Evolutionary conservation across 2,113 vertebrate species (phyloP).

Genomic region (Poeciliopsis turrubarensis): DNA sequence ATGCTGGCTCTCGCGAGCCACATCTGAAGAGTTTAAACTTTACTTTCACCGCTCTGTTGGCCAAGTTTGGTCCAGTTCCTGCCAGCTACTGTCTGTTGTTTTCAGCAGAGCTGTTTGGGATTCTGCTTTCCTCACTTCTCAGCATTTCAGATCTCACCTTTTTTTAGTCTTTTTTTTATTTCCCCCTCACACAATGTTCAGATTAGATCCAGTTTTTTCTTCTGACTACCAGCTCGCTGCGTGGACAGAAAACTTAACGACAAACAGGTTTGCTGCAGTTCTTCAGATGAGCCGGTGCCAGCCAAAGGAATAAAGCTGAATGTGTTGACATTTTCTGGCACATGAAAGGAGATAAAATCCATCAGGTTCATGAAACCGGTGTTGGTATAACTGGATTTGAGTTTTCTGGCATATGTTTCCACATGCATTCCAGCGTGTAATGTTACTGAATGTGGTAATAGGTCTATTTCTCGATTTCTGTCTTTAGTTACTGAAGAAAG

Average conservation of each 20-base stretch:
- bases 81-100: slow-evolving; percentile 8
- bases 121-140: slow-evolving; percentile 16
- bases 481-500: slow-evolving; percentile 30
- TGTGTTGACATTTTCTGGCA: neutral
- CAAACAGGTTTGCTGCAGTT: neutral
- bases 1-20: neutral
- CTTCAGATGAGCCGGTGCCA: neutral
- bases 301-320: too few species aligned
- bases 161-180: slow-evolving; percentile 2
- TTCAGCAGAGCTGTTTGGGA: slow-evolving; percentile 5
- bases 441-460: slow-evolving; percentile 37
- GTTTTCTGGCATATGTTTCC: neutral
- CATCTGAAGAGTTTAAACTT: neutral
- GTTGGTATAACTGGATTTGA: slow-evolving; percentile 40
- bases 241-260: slow-evolving; percentile 17
- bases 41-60: neutral
- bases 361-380: slow-evolving; percentile 4
- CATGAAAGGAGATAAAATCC: neutral
- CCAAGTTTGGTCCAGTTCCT: slow-evolving; percentile 1
- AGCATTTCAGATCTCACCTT: slow-evolving; percentile 21
- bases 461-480: slow-evolving; percentile 19
- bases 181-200: neutral
- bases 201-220: neutral
- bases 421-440: slow-evolving; percentile 42
- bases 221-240: neutral